phyloP scores from a whole-genome alignment of 2,113 vertebrate genomes.

The Halcyon senegalensis region DNA sequence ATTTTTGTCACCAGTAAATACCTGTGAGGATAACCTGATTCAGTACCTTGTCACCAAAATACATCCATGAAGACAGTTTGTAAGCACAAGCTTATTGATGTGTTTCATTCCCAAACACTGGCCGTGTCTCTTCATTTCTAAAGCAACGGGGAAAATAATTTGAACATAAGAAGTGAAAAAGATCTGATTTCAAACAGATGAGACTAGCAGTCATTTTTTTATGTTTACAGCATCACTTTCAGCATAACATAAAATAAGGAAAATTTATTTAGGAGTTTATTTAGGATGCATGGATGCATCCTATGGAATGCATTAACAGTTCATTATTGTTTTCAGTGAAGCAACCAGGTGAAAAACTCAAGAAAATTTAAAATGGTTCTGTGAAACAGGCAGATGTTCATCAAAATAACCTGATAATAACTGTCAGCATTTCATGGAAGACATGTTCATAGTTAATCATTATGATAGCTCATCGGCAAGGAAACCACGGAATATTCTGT shows the following conservation, averaged over 20 bases:
- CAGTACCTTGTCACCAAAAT: not conserved
- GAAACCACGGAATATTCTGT: not conserved
- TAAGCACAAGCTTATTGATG: not conserved
- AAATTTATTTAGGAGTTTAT: not conserved
- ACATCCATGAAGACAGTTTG: fast-evolving
- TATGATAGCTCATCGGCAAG: not conserved
- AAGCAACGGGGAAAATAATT: not conserved
- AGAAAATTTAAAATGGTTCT: not conserved
- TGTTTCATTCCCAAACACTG: not conserved
- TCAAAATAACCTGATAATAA: not conserved
- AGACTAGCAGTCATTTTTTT: not conserved
- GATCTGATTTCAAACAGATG: not conserved
- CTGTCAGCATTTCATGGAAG: not conserved
- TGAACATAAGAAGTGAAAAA: not conserved
- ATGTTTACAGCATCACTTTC: not conserved
- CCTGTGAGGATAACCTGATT: not conserved
- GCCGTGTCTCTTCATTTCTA: not conserved
- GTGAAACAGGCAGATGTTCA: not conserved
- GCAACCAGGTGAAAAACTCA: not conserved
- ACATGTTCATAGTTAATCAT: not conserved
- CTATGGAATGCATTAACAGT: not conserved
- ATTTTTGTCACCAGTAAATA: not conserved
- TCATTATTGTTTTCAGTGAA: not conserved
- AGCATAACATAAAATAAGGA: not conserved
- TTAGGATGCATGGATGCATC: not conserved